phyloP scores from a whole-genome alignment of 2,888 invertebrate species.

The Caprella mutica region DNA sequence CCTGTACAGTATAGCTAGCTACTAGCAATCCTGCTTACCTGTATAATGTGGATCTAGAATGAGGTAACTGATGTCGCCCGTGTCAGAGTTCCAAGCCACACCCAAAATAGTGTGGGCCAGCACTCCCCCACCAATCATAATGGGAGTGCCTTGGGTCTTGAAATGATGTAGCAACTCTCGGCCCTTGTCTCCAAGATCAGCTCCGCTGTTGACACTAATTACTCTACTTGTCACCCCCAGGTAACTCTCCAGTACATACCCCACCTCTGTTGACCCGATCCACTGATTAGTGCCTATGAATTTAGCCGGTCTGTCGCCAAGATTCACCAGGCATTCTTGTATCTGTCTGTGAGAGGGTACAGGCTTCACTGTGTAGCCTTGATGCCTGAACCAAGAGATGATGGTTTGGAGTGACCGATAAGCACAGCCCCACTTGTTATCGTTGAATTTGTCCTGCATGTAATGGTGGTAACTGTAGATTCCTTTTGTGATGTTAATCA shows the following conservation, averaged over 20 bases:
- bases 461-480: slow-evolving; percentile 92
- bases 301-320: slow-evolving; percentile 77
- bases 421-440: slow-evolving; percentile 99
- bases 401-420: slow-evolving; percentile 94
- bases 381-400: slow-evolving; percentile 83
- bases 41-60: slow-evolving; percentile 97
- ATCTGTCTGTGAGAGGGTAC: slow-evolving; percentile 76
- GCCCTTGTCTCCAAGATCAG: slow-evolving; percentile 64
- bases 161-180: slow-evolving; percentile 83
- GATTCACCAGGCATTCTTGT: slow-evolving; percentile 83
- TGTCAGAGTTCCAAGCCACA: slow-evolving; percentile 68
- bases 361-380: slow-evolving; percentile 64
- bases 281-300: slow-evolving; percentile 88
- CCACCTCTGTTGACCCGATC: slow-evolving; percentile 97
- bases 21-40: too few species aligned
- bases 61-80: slow-evolving; percentile 75
- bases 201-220: slow-evolving; percentile 70
- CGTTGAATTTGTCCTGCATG: slow-evolving; percentile 84
- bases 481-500: slow-evolving; percentile 53
- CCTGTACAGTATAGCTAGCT: not conserved
- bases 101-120: slow-evolving; percentile 96
- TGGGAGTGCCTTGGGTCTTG: slow-evolving; percentile 78
- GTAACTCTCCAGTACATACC: slow-evolving; percentile 74
- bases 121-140: slow-evolving; percentile 99
- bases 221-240: slow-evolving; percentile 64